Evolutionary conservation across 2,113 vertebrate species (phyloP).

Genomic region (Polypterus bichir): DNA sequence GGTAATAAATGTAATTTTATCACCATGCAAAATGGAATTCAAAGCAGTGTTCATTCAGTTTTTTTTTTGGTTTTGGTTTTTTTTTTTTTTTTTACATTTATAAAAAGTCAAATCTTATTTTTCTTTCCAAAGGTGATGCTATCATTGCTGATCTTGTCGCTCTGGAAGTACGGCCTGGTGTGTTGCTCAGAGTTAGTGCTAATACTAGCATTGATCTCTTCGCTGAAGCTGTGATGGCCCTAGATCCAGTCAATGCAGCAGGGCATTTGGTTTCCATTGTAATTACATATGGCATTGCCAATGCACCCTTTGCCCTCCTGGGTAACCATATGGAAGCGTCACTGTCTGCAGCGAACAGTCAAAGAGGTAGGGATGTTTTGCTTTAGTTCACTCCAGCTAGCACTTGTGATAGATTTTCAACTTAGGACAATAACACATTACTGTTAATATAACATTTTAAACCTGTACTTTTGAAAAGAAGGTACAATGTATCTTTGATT

Average conservation of each 20-base stretch:
- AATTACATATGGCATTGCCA: slow-evolving; percentile 41
- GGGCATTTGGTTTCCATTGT: slow-evolving; percentile 58
- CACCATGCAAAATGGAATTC: too few relatives aligned
- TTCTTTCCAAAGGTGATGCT: slow-evolving; percentile 8
- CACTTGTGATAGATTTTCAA: too few relatives aligned
- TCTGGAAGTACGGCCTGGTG: slow-evolving; percentile 44
- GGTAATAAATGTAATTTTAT: too few relatives aligned
- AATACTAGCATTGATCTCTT: slow-evolving; percentile 43
- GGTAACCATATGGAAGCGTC: slow-evolving; percentile 57
- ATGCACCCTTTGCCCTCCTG: slow-evolving; percentile 49
- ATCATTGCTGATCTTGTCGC: slow-evolving; percentile 42
- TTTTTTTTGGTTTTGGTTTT: not conserved
- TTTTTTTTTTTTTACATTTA: not conserved
- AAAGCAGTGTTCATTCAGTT: not conserved
- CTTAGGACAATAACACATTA: not conserved
- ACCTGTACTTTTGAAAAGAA: not conserved
- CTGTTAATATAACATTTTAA: not conserved
- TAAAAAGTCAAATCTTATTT: not conserved
- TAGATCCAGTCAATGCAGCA: slow-evolving; percentile 41
- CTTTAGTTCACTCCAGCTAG: too few relatives aligned
- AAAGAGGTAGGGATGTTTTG: slow-evolving; percentile 34
- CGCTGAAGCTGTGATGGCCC: slow-evolving; percentile 25
- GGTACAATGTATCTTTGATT: not conserved
- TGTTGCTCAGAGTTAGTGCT: slow-evolving; percentile 46
- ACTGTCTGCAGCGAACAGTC: slow-evolving; percentile 38